Base-by-base conservation (phyloP, 1,140 invertebrate genomes). In the Drosophila takahashii region DNA sequence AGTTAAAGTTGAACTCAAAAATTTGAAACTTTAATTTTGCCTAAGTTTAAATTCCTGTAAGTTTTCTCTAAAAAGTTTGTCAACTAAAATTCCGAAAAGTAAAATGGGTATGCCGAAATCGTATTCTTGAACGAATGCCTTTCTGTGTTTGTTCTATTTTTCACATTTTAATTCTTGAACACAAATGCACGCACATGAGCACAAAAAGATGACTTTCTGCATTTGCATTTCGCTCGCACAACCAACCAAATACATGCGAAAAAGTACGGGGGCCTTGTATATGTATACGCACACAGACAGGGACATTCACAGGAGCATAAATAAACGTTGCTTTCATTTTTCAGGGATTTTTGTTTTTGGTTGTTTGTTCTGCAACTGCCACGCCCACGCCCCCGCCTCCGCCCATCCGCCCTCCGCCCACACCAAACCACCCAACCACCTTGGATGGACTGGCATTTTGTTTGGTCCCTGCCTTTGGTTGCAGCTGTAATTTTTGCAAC, bases 251-350 rank as follows among this genome's bases (percentile, higher is more conserved):
- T 50, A 53, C 47, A 45, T 18, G 7, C 3, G 6, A 6, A 5
- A 5, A 15, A 8, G 41, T 26, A 11, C 26, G 36, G 29, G 37
- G 34, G 42, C 44, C 29, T 47, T 6, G 7, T 29, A 59, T 16
- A 15, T 44, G 18, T 29, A 29, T 42, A 27, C 32, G 47, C 22
- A 47, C 32, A 60, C 34, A 26, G 29, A 61, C 44, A 45, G 45
- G 54, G 52, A 59, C 60, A 67, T 59, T 48, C 50, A 61, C 41
- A 61, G 60, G 52, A 57, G 73, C 84, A 83, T 73, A 83, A 79
- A 86, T 79, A 89, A 86, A 86, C 84, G 83, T 79, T 77, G 70
- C 83, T 78, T 87, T 86, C 76, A 71, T 77, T 87, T 87, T 87
- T 83, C 70, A 79, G 62, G 75, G 75, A 71, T 81, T 87, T 77